Evolutionary conservation across 2,113 vertebrate genomes (phyloP).

Genomic region (Trinectes maculatus): DNA sequence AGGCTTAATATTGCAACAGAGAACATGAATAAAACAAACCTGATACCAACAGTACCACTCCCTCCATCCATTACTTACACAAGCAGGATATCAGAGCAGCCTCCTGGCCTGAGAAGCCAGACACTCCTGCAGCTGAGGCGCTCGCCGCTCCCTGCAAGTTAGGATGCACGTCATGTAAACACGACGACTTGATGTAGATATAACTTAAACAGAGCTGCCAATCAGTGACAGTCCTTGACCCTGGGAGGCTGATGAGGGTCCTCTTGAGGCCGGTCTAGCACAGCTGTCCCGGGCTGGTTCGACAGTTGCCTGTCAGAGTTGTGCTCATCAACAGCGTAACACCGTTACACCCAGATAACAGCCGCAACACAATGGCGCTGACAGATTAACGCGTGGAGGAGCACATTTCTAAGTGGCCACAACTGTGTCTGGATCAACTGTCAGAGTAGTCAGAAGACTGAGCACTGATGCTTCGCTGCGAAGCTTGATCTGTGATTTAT

Average conservation of each 20-base stretch:
- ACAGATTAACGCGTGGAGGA: conserved; percentile 48
- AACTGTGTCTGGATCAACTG: conserved; percentile 48
- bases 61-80: conserved; percentile 68
- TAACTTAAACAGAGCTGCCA: conserved; percentile 62
- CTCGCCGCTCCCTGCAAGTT: conserved; percentile 42
- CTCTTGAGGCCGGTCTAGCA: conserved; percentile 57
- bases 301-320: conserved; percentile 71
- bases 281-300: conserved; percentile 15
- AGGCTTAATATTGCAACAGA: conserved; percentile 76
- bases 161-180: conserved; percentile 64
- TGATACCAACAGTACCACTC: conserved; percentile 61
- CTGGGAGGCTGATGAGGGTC: conserved; percentile 53
- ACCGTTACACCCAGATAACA: conserved; percentile 53
- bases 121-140: conserved; percentile 32
- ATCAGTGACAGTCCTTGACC: conserved; percentile 73
- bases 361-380: conserved; percentile 68
- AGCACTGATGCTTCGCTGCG: conserved; percentile 34
- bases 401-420: conserved; percentile 48
- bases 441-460: conserved; percentile 44
- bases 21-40: conserved; percentile 78
- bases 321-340: conserved; percentile 46
- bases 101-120: conserved; percentile 40
- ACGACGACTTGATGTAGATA: conserved; percentile 58
- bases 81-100: conserved; percentile 41
- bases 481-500: conserved; percentile 36